These are phyloP conservation scores for Agonum fuliginosum DNA, from an alignment of 2,888 invertebrate genomes.

Conservation along the genomic window DNA sequence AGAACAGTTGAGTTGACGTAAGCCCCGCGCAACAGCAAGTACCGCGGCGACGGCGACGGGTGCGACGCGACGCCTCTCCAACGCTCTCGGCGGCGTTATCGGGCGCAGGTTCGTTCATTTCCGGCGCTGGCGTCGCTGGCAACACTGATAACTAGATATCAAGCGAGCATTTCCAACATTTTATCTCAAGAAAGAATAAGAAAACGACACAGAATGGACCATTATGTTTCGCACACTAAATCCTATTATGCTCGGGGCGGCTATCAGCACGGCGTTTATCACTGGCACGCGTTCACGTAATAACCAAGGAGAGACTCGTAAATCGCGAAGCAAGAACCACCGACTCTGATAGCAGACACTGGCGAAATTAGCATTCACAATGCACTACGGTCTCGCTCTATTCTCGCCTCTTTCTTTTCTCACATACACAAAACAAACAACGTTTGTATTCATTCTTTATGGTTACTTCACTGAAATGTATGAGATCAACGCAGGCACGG, in stretches of 20 bases:
- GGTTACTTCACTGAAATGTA: not conserved
- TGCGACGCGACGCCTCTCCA: constrained; percentile 62
- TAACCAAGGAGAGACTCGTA: constrained; percentile 36
- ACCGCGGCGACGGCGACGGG: not conserved
- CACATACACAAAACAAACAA: constrained; percentile 46
- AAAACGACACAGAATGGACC: constrained; percentile 74
- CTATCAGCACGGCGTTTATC: constrained; percentile 69
- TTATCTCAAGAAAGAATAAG: constrained; percentile 74
- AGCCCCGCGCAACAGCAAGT: constrained; percentile 19
- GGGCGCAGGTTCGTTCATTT: constrained; percentile 73
- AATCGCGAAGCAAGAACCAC: not conserved
- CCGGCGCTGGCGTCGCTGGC: constrained; percentile 70
- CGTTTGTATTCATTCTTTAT: constrained; percentile 1
- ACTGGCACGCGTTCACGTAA: constrained; percentile 57
- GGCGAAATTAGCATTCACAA: constrained; percentile 68
- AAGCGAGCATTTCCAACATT: constrained; percentile 71
- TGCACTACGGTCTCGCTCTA: constrained; percentile 59
- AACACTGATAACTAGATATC: constrained; percentile 74
- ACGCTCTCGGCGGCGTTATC: constrained; percentile 71
- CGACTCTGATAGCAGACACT: constrained; percentile 67
- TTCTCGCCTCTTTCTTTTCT: not conserved
- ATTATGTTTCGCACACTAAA: constrained; percentile 74
- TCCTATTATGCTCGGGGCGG: constrained; percentile 73
- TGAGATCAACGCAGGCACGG: not conserved
- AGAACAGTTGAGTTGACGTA: not conserved